These are phyloP conservation scores for Acrocephalus kingi DNA, from an alignment of 2,113 vertebrate species.

Conservation along the genomic window DNA sequence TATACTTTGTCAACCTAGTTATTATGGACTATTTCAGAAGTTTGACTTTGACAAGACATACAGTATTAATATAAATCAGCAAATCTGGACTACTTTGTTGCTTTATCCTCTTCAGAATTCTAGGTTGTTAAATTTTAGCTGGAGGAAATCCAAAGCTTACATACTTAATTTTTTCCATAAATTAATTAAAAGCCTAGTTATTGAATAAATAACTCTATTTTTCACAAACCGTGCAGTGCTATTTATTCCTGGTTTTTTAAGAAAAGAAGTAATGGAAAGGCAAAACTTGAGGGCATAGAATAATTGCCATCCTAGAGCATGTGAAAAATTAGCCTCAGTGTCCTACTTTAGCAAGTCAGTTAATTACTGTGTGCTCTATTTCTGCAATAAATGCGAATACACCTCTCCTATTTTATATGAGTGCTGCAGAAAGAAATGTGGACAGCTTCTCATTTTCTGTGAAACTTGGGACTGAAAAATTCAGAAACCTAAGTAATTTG, in stretches of 20 bases:
- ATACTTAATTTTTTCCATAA: background rate
- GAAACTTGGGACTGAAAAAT: background rate
- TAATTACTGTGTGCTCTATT: constrained; percentile 31
- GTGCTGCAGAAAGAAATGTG: background rate
- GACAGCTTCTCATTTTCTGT: constrained; percentile 5
- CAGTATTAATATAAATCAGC: background rate
- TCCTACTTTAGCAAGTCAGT: constrained; percentile 41
- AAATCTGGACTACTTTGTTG: background rate
- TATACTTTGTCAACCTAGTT: background rate
- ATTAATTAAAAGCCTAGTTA: constrained; percentile 4
- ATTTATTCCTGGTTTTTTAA: background rate
- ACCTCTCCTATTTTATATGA: background rate
- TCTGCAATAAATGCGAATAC: background rate
- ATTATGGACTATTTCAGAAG: background rate
- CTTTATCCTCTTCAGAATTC: background rate
- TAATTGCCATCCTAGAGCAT: constrained; percentile 14
- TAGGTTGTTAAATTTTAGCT: background rate
- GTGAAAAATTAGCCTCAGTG: constrained; percentile 11
- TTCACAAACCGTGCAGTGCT: background rate
- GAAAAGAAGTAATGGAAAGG: background rate
- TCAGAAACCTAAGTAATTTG: background rate
- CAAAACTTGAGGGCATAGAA: constrained; percentile 28
- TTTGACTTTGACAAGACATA: background rate
- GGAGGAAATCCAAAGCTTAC: background rate
- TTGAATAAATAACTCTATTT: background rate